These are phyloP conservation scores for Nasonia giraulti DNA, from an alignment of 1,140 invertebrate species.

Conservation along the genomic window DNA sequence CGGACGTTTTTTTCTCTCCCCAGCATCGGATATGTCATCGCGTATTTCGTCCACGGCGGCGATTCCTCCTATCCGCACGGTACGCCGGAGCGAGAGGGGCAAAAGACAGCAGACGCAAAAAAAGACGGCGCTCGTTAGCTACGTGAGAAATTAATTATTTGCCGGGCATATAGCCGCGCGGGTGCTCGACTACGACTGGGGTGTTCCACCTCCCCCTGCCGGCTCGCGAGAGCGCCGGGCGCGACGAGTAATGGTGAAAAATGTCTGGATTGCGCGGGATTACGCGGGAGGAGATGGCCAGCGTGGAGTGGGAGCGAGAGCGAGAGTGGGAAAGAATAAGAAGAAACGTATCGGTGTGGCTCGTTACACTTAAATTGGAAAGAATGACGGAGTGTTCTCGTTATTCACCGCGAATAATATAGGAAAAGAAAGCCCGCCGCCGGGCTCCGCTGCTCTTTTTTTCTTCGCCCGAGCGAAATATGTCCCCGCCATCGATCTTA, in stretches of 20 bases:
- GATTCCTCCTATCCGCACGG: neutral
- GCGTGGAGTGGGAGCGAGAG: constrained; percentile 52
- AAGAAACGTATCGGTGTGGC: constrained; percentile 74
- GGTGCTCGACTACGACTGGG: constrained; percentile 50
- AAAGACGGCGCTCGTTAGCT: constrained; percentile 71
- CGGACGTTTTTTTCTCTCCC: constrained; percentile 52
- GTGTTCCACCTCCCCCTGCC: constrained; percentile 39
- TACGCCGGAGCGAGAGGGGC: neutral
- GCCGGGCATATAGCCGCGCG: constrained; percentile 66
- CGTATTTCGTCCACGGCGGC: constrained; percentile 56
- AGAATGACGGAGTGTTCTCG: constrained; percentile 74
- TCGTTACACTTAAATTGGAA: constrained; percentile 75
- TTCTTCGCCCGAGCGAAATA: constrained; percentile 52
- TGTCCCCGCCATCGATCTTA: constrained; percentile 12
- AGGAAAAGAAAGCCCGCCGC: constrained; percentile 63
- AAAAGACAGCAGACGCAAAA: constrained; percentile 45
- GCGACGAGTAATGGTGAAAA: constrained; percentile 73
- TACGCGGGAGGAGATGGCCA: constrained; percentile 63
- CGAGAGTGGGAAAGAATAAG: constrained; percentile 68
- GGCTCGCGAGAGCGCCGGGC: constrained; percentile 35
- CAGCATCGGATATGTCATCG: constrained; percentile 63
- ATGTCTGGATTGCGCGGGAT: constrained; percentile 73
- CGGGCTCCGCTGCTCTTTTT: constrained; percentile 4
- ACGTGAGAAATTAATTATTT: constrained; percentile 75
- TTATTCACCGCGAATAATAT: constrained; percentile 74